Evolutionary conservation across 2,113 vertebrate genomes (phyloP), one percentile per base, ranked within the genome.

Genomic region (Xiphophorus maculatus): DNA sequence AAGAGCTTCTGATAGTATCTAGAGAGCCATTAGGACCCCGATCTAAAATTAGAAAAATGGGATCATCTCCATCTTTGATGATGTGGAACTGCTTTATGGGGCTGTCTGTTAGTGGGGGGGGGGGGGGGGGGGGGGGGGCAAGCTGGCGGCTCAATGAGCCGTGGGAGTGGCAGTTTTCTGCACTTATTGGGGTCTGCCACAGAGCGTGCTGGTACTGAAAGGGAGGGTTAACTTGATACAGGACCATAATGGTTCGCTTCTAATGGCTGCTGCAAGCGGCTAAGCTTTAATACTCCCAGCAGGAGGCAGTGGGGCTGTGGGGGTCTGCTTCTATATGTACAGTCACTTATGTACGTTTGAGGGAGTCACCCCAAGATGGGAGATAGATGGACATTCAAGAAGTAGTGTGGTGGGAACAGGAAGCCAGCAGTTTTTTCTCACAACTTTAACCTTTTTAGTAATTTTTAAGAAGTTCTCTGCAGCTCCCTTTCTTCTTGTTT

Each of bases 41-140:
- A 81, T 76, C 92, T 94, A 93, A 93, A 94, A 93, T 94, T 93
- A 93, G 93, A 92, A 92, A 42, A 77, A 81, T 64, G 82, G 83
- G 90, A 91, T 93, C 84, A 90, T 91, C 87, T 87, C 86, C 84
- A 40, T 67, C 65, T 89, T 91, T 91, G 91, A 94, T 93, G 92
- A 89, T 91, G 90, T 92, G 90, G 85, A 92, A 91, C 90, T 87
- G 91, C 83, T 90, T 93, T 91, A 90, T 93, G 91, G 85, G 90
- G 85, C 68, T 84, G 82, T 76, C 85, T 83, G 76, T 76, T 76
- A 73, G 84, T 70, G 79, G 84, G 88, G 3, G 29, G 28, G 28
- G 28, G 30, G 40, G 83, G 84, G 79, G 84, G 88, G 3, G 29
- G 28, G 28, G 28, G 30, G 40, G 83, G 84, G 86, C 84, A 87